Base-by-base conservation (phyloP, 64 coral and sea anemone species). In the Dendronephthya gigantea region DNA sequence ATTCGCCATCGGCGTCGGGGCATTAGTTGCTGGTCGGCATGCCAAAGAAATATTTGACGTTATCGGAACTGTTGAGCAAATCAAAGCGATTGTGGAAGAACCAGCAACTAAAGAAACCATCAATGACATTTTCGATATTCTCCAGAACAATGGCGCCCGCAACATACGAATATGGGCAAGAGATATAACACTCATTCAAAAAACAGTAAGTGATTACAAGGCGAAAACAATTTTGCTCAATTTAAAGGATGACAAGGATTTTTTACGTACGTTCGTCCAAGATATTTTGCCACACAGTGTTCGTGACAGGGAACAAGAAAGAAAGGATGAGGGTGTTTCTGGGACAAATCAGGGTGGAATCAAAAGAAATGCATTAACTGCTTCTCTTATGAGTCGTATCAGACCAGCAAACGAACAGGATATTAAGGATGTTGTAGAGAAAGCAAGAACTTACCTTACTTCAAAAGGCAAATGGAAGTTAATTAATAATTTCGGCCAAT, bases 1-100 rank as follows among this genome's bases (percentile, higher is more conserved):
- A 11, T 89, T 89, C 68, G 79, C 87, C 38, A 32, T 89, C 11
- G 87, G 48, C 17, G 39, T 83, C 30, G 87, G 87, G 4, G 40
- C 49, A 41, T 23, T 9, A 23, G 34, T 13, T 9, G n/a, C n/a
- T n/a, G n/a, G n/a, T n/a, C n/a, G n/a, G n/a, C n/a, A n/a, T n/a
- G 51, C 17, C 41, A 35, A 19, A 37, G 0, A 38, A 29, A 33
- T 82, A 7, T 88, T 82, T 82, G 87, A 88, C 37, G 23, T 88
- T 45, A 45, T 45, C 11, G 41, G 41, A 45, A 45, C 41, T 45
- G 41, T 45, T 45, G 4, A 45, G 41, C 28, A 14, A 82, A 39
- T 23, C 32, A 22, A 88, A 48, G 23, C 1, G 58, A 49, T 1
- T 3, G 0, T 33, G 35, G 47, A 55, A 15, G 48, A n/a, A 41